phyloP scores from a whole-genome alignment of 2,888 invertebrate genomes.

The Cybosia mesomella region DNA sequence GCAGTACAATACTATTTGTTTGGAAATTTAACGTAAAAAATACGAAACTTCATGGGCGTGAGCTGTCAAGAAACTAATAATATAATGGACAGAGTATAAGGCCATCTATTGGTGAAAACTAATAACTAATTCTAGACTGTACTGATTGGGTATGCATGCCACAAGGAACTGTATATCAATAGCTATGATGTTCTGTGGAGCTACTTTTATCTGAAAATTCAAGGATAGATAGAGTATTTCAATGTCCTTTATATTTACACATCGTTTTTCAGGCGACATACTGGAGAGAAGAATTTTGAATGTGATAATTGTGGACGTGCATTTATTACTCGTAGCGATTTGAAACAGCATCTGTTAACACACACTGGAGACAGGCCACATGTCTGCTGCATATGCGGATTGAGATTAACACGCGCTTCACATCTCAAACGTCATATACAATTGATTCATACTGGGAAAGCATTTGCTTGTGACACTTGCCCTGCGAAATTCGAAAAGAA shows the following conservation, averaged over 20 bases:
- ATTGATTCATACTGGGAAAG: conserved; percentile 60
- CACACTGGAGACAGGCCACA: conserved; percentile 77
- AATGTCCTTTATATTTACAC: neutral
- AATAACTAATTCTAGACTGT: too few species aligned
- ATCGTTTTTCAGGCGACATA: conserved; percentile 73
- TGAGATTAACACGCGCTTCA: conserved; percentile 73
- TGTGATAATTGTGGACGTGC: conserved; percentile 75
- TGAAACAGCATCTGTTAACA: conserved; percentile 76
- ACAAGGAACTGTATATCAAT: too few species aligned
- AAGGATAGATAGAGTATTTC: neutral
- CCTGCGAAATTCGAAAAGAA: conserved; percentile 61
- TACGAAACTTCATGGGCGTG: too few species aligned
- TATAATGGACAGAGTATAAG: too few species aligned
- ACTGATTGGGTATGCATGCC: too few species aligned
- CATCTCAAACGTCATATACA: conserved; percentile 79
- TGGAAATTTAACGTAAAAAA: too few species aligned
- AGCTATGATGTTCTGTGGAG: too few species aligned
- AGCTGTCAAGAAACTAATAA: too few species aligned
- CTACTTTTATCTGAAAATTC: too few species aligned
- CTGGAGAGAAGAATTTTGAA: conserved; percentile 81
- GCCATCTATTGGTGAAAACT: too few species aligned
- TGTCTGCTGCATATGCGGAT: conserved; percentile 76
- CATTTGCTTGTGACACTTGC: conserved; percentile 60
- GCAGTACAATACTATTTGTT: too few species aligned
- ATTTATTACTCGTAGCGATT: conserved; percentile 79